Evolutionary conservation across 2,113 vertebrate species (phyloP), one percentile per base, ranked within the genome.

Genomic region (Philantomba maxwellii): DNA sequence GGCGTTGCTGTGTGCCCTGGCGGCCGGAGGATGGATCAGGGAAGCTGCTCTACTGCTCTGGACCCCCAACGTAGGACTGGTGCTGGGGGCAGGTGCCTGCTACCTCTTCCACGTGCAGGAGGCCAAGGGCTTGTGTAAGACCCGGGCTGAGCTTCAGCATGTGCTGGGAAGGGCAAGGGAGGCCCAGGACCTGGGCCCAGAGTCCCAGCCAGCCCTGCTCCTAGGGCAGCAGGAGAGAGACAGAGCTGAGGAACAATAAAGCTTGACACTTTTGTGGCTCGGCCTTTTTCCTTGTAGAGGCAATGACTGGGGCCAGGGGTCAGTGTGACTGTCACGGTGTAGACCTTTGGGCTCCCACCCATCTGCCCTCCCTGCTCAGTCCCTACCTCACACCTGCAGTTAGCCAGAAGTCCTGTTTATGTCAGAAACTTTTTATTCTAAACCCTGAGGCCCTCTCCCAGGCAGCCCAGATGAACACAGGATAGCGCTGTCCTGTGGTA

Each of bases 91-190:
- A 3, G 86, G 93, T 0, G 97, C 98, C 55, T 98, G 99, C 51
- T 99, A 99, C 96, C 43, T 99, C 86, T 99, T 99, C 95, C 99
- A 99, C 87, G 98, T 98, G 58, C 99, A 99, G 49, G 99, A 99
- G 98, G 98, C 99, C 93, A 99, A 99, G 96, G 60, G 82, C 49
- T 95, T 98, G 36, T 66, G 49, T 25, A 84, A 43, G n/a, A 83
- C 80, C n/a, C 94, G 99, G 96, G 99, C 99, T 70, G 99, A 99
- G 98, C 99, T 99, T 99, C 98, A 99, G 96, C 98, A 99, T 96
- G 98, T 98, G 1, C 95, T 99, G 28, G 90, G 98, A 30, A 98
- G 96, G 23, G 98, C 99, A 97, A 99, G 98, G 53, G 99, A 99
- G 4, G 81, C 13, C 5, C 96, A 94, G 82, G 81, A 94, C 0